Base-by-base conservation (phyloP, 2,797 vertebrate genomes). In the Lemur catta region DNA sequence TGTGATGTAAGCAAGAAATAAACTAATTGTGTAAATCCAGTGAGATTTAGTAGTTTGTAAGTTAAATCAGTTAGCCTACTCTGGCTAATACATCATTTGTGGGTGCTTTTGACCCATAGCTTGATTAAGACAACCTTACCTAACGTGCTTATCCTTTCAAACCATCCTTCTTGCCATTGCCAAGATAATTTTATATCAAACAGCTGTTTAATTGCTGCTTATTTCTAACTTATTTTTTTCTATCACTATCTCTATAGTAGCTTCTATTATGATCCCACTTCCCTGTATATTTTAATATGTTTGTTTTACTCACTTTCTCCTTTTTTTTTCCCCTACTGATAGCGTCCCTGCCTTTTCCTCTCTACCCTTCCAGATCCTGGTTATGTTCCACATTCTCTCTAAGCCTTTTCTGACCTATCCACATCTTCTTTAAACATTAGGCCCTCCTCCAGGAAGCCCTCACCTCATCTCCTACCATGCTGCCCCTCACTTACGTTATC, bases 211-310 rank as follows among this genome's bases (percentile, higher is more conserved):
- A 52, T 52, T 10, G 15, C 28, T 71, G 0, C 9, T 79, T 78
- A 50, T 55, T 96, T 90, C 55, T 72, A 52, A 52, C 28, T 75
- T 55, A 63, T 84, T 67, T 2, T 35, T 43, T 78, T 61, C 35
- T 33, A 26, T 89, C 5, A 78, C 5, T 57, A n/a, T 59, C 33
- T 43, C 10, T 82, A 22, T 33, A 35, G 33, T 6, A 65, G 38
- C 30, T 94, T 24, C 20, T 41, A 15, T 76, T 67, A 28, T 79
- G 43, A n/a, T 4, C 18, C 17, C 46, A 43, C 35, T 41, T 86
- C 12, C 12, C 15, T 80, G 7, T 5, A 43, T 52, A 86, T 69
- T n/a, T 78, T 63, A 17, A 26, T 57, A 43, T 1, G 2, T 52
- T 55, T 26, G 2, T 28, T 92, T 90, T 61, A 69, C 11, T 82